phyloP scores from a whole-genome alignment of 2,797 vertebrate genomes.

The Stomatorhinus walkeri region DNA sequence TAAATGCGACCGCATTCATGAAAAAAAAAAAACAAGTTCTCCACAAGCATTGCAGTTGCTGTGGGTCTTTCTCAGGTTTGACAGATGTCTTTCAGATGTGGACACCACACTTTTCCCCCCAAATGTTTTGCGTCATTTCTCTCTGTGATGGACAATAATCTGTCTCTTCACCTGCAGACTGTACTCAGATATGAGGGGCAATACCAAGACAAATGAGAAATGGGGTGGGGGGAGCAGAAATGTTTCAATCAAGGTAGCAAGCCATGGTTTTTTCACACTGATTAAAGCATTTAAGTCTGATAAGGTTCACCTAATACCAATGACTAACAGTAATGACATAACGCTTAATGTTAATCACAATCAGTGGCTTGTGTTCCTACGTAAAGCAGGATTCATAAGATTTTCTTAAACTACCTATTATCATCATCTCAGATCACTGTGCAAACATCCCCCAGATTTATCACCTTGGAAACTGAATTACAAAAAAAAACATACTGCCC shows the following conservation, averaged over 20 bases:
- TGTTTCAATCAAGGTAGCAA: background rate
- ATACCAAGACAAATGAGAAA: background rate
- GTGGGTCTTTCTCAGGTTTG: background rate
- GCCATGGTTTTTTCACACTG: background rate
- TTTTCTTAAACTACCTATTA: background rate
- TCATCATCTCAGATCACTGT: background rate
- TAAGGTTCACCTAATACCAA: background rate
- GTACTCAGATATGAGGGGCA: background rate
- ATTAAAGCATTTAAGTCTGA: background rate
- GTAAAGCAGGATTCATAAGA: background rate
- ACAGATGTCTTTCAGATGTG: background rate
- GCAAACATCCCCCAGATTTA: background rate
- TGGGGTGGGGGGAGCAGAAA: background rate
- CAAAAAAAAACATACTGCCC: background rate
- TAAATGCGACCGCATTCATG: background rate
- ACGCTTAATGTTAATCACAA: background rate
- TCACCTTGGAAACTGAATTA: background rate
- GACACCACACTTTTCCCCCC: background rate
- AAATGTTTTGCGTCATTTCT: background rate
- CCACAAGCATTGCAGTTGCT: background rate
- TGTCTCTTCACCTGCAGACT: background rate
- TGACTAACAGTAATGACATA: background rate
- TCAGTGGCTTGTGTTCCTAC: background rate
- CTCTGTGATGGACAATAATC: background rate
- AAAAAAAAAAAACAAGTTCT: background rate